Evolutionary conservation across 2,888 invertebrate genomes (phyloP), one percentile per base, ranked within the genome.

Genomic region (Chironomus riparius): DNA sequence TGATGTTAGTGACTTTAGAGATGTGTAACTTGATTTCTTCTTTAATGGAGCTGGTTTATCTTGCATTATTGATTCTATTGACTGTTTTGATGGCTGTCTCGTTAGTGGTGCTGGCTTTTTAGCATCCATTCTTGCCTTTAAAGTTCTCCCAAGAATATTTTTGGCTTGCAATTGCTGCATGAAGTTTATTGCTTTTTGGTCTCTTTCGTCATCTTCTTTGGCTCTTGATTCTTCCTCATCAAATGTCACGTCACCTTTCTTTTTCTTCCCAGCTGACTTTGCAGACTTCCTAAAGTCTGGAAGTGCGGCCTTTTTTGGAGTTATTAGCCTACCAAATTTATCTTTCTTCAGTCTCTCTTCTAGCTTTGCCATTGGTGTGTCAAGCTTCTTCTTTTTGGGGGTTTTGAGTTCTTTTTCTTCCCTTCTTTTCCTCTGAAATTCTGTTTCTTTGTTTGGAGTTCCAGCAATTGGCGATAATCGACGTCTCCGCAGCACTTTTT

Each of bases 381-480:
- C 7, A 5, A 24, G 21, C 38, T 38, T 38, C 38, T 38, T 38
- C n/a, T n/a, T 38, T 38, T 38, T 5, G 72, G 72, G 12, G 74
- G 22, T 10, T 69, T 69, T 5, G 15, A n/a, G 4, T 15, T 69
- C 47, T 6, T 47, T 47, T 47, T 7, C n/a, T 7, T 15, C 47
- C 4, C 13, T 15, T 12, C 13, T 24, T 21, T n/a, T 22, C 18
- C 15, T 68, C 2, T 13, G 22, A 18, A n/a, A n/a, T 1, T 68
- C 22, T 22, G 78, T 76, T 22, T 84, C 84, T 77, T 83, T 83
- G 76, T 84, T 84, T 2, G 84, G 84, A 0, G 84, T 84, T 0
- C 84, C 84, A 71, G 84, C 82, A 13, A 84, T 84, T 0, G 84
- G 84, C 0, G 84, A 84, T 1, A 84, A 24, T 48, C 61, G 68